A percentile compares a stretch with the other conserved stretches of the same genome.
Conservation (phyloP, 2,113 vertebrate species). For the Tyto alba region DNA sequence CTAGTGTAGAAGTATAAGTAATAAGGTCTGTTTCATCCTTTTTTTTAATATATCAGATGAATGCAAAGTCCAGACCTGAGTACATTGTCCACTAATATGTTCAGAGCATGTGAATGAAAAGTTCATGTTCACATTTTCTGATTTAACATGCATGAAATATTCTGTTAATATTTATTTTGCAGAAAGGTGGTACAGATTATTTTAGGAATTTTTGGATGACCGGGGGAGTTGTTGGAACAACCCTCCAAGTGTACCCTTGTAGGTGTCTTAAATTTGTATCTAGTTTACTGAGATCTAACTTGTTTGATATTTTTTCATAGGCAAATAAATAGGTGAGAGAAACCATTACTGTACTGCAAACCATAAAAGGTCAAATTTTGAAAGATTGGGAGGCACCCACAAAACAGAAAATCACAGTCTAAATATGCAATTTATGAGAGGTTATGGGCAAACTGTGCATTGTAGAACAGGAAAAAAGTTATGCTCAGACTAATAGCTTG, state of each 20-base stretch:
- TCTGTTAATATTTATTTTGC: neutral
- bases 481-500: neutral
- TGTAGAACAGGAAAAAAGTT: neutral
- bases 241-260: neutral
- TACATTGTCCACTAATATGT: neutral
- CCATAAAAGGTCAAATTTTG: neutral
- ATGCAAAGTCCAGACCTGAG: neutral
- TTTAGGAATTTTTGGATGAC: neutral
- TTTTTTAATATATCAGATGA: too few species aligned
- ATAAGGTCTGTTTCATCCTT: neutral
- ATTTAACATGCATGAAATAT: neutral
- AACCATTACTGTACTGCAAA: neutral
- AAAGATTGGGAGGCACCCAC: neutral
- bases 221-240: neutral
- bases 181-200: neutral
- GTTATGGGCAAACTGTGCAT: neutral
- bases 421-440: neutral
- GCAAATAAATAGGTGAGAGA: neutral
- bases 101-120: neutral
- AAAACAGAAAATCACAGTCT: neutral
- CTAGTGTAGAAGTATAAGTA: conserved; percentile 15
- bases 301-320: neutral
- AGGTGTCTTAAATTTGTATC: neutral
- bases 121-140: neutral
- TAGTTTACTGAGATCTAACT: neutral